Evolutionary conservation across 2,797 vertebrate species (phyloP).

Genomic region (Chaunax sp.): DNA sequence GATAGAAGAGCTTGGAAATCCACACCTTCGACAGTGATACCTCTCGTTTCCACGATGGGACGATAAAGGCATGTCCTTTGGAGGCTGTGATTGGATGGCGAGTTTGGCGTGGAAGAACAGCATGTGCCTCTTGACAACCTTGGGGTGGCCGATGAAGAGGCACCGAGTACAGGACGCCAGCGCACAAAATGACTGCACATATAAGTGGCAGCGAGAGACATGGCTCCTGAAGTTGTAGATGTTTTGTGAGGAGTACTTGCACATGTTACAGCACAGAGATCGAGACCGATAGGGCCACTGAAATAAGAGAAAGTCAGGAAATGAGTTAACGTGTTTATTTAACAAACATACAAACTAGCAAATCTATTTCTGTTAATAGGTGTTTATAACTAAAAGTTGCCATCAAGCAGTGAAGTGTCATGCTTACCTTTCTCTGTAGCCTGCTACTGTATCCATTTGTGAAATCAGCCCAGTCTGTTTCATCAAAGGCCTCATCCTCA

Average conservation of each 20-base stretch:
- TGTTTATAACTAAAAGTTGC: not conserved
- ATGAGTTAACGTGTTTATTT: not conserved
- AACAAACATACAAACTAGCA: not conserved
- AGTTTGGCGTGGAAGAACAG: slow-evolving; percentile 87
- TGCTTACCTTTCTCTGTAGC: slow-evolving; percentile 81
- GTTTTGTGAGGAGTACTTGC: slow-evolving; percentile 92
- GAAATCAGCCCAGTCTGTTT: slow-evolving; percentile 94
- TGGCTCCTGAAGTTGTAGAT: slow-evolving; percentile 91
- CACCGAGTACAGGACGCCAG: slow-evolving; percentile 91
- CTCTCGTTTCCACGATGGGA: slow-evolving; percentile 73
- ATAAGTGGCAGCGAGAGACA: slow-evolving; percentile 89
- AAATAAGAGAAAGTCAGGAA: not conserved
- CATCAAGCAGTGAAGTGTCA: not conserved
- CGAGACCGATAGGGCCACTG: slow-evolving; percentile 94
- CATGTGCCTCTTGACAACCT: slow-evolving; percentile 89
- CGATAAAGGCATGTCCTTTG: slow-evolving; percentile 38
- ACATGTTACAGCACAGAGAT: slow-evolving; percentile 92
- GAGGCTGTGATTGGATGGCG: slow-evolving; percentile 49
- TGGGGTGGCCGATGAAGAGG: slow-evolving; percentile 88
- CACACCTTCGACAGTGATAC: slow-evolving; percentile 91
- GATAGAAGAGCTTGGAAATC: slow-evolving; percentile 88
- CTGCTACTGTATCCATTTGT: slow-evolving; percentile 86
- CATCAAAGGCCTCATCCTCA: slow-evolving; percentile 85
- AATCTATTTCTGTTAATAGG: not conserved
- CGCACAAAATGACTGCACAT: slow-evolving; percentile 88